phyloP scores from a whole-genome alignment of 2,797 vertebrate genomes.

The Glossophaga mutica region DNA sequence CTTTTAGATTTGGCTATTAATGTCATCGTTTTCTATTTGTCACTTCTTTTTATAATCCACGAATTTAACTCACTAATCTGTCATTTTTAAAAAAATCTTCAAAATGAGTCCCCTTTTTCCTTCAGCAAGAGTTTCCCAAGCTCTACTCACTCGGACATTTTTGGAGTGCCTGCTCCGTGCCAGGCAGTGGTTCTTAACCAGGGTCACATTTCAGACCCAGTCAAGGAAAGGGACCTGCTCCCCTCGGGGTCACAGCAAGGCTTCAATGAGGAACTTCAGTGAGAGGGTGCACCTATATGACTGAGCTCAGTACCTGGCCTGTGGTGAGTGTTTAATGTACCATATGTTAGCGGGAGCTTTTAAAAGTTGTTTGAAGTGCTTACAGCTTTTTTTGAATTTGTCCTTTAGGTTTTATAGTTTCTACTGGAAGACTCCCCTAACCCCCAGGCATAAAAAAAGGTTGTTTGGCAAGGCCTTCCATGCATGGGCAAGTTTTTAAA shows the following conservation, averaged over 20 bases:
- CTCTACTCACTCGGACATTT: background rate
- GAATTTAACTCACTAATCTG: background rate
- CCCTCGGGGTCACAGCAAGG: background rate
- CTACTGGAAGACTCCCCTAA: background rate
- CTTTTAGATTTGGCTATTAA: background rate
- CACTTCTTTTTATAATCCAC: background rate
- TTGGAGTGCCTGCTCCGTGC: background rate
- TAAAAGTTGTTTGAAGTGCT: background rate
- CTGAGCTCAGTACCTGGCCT: background rate
- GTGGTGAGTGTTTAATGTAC: background rate
- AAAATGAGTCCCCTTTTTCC: background rate
- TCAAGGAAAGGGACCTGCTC: background rate
- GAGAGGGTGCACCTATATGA: background rate
- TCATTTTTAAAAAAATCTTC: background rate
- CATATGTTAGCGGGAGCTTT: background rate
- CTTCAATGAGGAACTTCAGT: background rate
- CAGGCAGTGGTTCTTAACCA: background rate
- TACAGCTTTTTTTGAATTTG: background rate
- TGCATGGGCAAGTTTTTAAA: background rate
- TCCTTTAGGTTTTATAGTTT: background rate
- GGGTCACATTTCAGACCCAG: background rate
- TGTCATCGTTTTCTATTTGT: background rate
- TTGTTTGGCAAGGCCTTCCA: background rate
- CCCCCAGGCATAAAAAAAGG: background rate
- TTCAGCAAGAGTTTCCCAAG: background rate